Evolutionary conservation across 2,888 invertebrate genomes (phyloP).

Genomic region (Tachina fera): DNA sequence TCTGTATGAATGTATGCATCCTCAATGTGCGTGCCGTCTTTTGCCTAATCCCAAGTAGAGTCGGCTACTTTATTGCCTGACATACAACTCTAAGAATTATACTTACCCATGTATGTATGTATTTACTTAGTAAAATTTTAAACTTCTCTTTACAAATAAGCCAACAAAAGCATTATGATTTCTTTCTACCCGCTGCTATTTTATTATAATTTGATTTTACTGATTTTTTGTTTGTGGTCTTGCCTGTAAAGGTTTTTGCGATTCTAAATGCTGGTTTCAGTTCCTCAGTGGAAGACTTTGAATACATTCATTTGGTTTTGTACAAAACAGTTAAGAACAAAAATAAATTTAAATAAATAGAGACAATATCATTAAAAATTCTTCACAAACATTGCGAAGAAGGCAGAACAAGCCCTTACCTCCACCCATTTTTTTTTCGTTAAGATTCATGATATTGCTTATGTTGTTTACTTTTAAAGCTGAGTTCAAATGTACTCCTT

Average conservation of each 20-base stretch:
- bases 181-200: too few species aligned
- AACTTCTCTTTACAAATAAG: too few species aligned
- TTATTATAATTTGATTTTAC: neutral
- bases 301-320: slow-evolving; percentile 1
- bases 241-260: neutral
- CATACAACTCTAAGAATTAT: too few species aligned
- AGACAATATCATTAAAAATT: slow-evolving; percentile 29
- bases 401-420: neutral
- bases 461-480: neutral
- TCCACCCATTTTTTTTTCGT: slow-evolving; percentile 6
- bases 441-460: neutral
- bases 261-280: neutral
- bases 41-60: too few species aligned
- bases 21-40: too few species aligned
- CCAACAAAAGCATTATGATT: too few species aligned
- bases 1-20: too few species aligned
- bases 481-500: slow-evolving; percentile 22
- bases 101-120: too few species aligned
- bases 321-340: neutral
- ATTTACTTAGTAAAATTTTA: too few species aligned
- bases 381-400: slow-evolving; percentile 9
- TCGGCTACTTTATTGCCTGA: too few species aligned
- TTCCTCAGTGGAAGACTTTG: neutral
- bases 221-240: neutral
- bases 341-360: neutral